Evolutionary conservation across 2,797 vertebrate genomes (phyloP), one percentile per base, ranked within the genome.

Genomic region (Sebastes ruberrimus): DNA sequence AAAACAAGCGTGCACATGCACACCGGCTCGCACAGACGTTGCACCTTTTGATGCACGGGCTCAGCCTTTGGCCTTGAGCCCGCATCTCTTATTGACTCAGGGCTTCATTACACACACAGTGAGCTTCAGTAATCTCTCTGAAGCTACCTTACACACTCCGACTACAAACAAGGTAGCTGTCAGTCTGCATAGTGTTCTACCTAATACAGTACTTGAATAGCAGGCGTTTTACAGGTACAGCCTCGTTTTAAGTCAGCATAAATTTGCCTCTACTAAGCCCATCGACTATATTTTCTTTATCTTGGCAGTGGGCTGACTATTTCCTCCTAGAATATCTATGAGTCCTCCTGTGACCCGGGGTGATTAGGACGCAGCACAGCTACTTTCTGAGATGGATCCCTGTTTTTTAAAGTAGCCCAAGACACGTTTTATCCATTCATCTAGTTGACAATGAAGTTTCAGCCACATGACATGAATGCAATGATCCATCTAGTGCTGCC

Each of bases 71-170:
- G 94, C 92, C 93, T 92, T 63, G 56, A 91, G 93, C 93, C 92
- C 90, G 92, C 86, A 92, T 91, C 79, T 87, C 82, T 88, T 94
- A 94, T 94, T 94, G 93, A 94, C 93, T 93, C 85, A 65, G 92
- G 83, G 89, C 89, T 94, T 94, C 90, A 93, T 94, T 94, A 92
- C 93, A 91, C 89, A 94, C 93, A 94, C 92, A 88, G 86, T 89
- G 93, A 93, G 92, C 86, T 93, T 93, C 88, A 84, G 92, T 93
- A 94, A 94, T 94, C 94, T 94, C 92, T 94, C 88, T 82, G 91
- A 94, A 93, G 92, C 90, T 78, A 57, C 87, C 88, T 80, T 70
- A 91, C 93, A 89, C 88, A 89, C 82, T 84, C 25, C n/a, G 80
- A 92, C 89, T 92, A 89, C 91, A 92, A 93, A 94, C 90, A 92